These are phyloP conservation scores for Cariama cristata DNA, from an alignment of 2,113 vertebrate genomes.

Conservation along the genomic window DNA sequence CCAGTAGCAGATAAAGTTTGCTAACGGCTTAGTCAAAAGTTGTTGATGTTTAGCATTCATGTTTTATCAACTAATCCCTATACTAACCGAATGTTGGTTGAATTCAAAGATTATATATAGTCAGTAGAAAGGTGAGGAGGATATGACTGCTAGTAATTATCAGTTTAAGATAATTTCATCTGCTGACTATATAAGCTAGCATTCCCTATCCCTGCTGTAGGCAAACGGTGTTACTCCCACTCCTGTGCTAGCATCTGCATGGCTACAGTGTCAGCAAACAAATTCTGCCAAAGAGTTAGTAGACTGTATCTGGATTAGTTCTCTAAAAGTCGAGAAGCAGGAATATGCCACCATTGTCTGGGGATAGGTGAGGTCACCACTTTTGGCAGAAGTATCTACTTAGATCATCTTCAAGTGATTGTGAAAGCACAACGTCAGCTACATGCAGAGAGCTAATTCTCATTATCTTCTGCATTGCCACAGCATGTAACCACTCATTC, in stretches of 20 bases:
- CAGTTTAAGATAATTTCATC: neutral
- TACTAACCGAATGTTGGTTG: neutral
- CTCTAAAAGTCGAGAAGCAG: neutral
- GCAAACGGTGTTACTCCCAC: neutral
- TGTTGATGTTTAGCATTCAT: neutral
- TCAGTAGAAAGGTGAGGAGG: neutral
- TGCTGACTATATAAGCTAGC: neutral
- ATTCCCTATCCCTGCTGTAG: neutral
- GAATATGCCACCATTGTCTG: neutral
- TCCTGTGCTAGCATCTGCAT: neutral
- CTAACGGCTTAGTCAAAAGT: neutral
- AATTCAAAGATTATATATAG: neutral
- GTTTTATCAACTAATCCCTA: neutral
- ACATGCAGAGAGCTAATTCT: constrained; percentile 50
- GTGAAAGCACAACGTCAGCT: constrained; percentile 37
- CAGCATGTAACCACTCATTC: constrained; percentile 46
- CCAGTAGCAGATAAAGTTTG: neutral
- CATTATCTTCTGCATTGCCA: constrained; percentile 30
- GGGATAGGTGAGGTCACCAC: constrained; percentile 53
- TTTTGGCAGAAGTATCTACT: constrained; percentile 49
- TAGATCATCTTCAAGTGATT: constrained; percentile 58
- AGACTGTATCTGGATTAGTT: neutral
- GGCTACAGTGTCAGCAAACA: neutral
- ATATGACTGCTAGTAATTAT: neutral
- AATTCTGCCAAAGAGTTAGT: neutral